Conservation (phyloP, 2,888 invertebrate species). For the Galeruca laticollis region DNA sequence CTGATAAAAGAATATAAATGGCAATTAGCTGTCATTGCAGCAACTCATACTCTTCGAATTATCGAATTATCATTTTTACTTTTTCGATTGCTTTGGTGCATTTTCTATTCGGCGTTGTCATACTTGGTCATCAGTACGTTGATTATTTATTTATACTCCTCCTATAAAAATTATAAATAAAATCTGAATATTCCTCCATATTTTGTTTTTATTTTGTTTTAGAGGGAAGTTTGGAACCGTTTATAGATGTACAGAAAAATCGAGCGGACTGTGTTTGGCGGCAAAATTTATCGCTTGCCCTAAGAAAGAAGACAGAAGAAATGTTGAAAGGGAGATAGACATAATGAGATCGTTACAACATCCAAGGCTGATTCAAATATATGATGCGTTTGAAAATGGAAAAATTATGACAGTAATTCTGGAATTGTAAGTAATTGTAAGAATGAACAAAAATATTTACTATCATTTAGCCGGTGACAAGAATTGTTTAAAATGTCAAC, state of each 20-base stretch:
- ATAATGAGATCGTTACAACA: conserved; percentile 96
- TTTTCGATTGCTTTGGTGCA: too few species aligned
- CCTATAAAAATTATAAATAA: too few species aligned
- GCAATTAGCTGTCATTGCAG: too few species aligned
- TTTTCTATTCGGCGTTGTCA: too few species aligned
- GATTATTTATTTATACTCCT: too few species aligned
- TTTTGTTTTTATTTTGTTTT: conserved; percentile 62
- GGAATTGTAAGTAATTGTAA: conserved; percentile 86
- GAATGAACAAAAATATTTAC: background rate
- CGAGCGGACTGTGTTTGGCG: conserved; percentile 83
- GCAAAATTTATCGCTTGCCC: conserved; percentile 93
- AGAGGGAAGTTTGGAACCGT: conserved; percentile 99
- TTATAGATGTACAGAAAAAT: conserved; percentile 89
- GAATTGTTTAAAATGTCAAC: conserved; percentile 10
- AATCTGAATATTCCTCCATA: too few species aligned
- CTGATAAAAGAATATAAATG: too few species aligned
- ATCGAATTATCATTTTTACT: too few species aligned
- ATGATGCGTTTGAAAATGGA: conserved; percentile 95
- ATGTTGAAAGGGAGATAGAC: conserved; percentile 95
- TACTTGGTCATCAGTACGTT: too few species aligned
- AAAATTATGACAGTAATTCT: conserved; percentile 96
- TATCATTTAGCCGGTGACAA: background rate
- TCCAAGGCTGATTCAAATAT: conserved; percentile 95
- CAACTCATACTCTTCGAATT: too few species aligned
- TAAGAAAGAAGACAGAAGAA: conserved; percentile 87